Base-by-base conservation (phyloP, 2,888 invertebrate genomes). In the Eudemis profundana region DNA sequence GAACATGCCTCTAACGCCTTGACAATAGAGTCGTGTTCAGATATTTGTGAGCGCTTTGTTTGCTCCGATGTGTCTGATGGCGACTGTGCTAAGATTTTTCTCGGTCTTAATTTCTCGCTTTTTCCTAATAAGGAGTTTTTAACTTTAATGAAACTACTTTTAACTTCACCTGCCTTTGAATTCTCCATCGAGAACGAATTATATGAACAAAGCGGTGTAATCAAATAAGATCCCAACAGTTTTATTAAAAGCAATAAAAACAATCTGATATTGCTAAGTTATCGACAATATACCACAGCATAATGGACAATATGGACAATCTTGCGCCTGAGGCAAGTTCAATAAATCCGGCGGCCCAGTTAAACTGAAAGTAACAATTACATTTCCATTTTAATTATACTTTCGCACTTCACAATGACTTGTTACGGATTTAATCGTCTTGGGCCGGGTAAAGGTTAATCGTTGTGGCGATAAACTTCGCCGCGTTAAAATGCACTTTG, bases 331-430 rank as follows among this genome's bases (percentile, higher is more conserved):
- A 50, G 59, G 44, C 51, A 19, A 4, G 3, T 17, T 29, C 42
- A 46, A 65, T 57, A 44, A 64, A 57, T 64, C 42, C 33, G 36
- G 33, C 63, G 33, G 42, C 50, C 44, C 50, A 40, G 36, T 53
- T 33, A 29, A 60, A 65, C 17, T 1, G 59, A 65, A 38, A 60
- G 40, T 51, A 46, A 38, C 51, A 38, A 65, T 60, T 51, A 65
- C 59, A 27, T 51, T 42, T 44, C 38, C 38, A 47, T 51, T 59
- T 65, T 51, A 59, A 51, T 65, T 59, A 51, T 27, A 38, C 53
- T 65, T 59, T 65, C 59, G 57, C 60, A 60, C 60, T 47, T 60
- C 14, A n/a, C 42, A 27, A 47, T 33, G 21, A 17, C 46, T 50
- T 23, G 27, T 10, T 51, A 44, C 33, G n/a, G 27, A 14, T 64